Evolutionary conservation across 2,888 invertebrate genomes (phyloP).

Genomic region (Bugula neritina): DNA sequence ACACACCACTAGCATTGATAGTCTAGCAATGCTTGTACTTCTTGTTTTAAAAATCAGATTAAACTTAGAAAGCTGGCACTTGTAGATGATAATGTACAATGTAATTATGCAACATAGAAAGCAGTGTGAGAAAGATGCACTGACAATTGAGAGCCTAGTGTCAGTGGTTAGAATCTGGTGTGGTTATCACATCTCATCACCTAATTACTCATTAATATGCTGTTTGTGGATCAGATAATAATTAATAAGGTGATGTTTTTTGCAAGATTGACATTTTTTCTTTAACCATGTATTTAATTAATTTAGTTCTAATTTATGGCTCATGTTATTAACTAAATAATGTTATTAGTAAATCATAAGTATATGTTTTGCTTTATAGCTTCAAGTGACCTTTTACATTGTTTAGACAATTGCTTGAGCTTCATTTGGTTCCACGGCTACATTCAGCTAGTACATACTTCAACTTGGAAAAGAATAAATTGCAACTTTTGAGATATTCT

Average conservation of each 20-base stretch:
- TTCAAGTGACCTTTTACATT: no score
- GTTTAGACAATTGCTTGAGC: no score
- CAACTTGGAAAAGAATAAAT: no score
- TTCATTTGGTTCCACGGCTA: no score
- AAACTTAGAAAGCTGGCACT: background rate
- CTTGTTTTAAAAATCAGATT: background rate
- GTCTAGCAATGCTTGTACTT: background rate
- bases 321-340: no score
- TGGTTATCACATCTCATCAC: background rate
- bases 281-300: background rate
- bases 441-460: no score
- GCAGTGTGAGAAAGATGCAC: background rate
- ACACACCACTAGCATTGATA: background rate
- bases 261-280: background rate
- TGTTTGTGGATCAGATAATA: background rate
- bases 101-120: conserved; percentile 17
- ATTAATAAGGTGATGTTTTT: background rate
- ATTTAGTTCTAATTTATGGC: background rate
- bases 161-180: background rate
- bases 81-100: background rate
- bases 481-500: no score
- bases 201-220: background rate
- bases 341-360: no score
- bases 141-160: background rate
- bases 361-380: no score